phyloP scores from a whole-genome alignment of 2,113 vertebrate species.

The Myiopsitta monachus region DNA sequence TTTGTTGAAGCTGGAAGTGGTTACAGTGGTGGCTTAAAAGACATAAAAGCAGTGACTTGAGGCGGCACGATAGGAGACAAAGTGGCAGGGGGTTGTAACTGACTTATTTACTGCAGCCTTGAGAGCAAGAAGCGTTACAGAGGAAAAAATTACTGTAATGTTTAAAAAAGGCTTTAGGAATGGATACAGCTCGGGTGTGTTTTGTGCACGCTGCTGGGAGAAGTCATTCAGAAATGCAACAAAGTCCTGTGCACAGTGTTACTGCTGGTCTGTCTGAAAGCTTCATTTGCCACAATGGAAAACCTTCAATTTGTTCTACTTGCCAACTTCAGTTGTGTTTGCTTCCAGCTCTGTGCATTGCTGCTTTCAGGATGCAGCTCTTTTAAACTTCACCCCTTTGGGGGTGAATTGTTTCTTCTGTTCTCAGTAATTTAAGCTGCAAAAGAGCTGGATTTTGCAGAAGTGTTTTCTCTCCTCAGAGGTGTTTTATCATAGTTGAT shows the following conservation, averaged over 20 bases:
- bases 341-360: neutral
- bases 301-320: neutral
- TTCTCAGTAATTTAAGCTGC: neutral
- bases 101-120: conserved; percentile 40
- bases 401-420: neutral
- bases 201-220: conserved; percentile 1
- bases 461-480: neutral
- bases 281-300: neutral
- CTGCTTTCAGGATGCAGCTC: neutral
- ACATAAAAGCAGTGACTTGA: conserved; percentile 9
- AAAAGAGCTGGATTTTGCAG: neutral
- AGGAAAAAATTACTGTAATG: conserved; percentile 17
- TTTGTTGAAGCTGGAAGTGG: neutral
- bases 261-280: neutral
- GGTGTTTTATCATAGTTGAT: neutral
- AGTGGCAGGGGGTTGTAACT: neutral
- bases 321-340: neutral
- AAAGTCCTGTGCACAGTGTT: neutral
- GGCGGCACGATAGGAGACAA: neutral
- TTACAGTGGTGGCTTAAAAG: neutral
- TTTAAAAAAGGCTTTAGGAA: conserved; percentile 36
- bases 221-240: neutral
- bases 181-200: conserved; percentile 12
- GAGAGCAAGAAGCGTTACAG: conserved; percentile 21
- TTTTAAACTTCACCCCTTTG: neutral